These are phyloP conservation scores for Enteromius fasciolatus DNA, from an alignment of 2,797 vertebrate genomes.

Conservation along the genomic window DNA sequence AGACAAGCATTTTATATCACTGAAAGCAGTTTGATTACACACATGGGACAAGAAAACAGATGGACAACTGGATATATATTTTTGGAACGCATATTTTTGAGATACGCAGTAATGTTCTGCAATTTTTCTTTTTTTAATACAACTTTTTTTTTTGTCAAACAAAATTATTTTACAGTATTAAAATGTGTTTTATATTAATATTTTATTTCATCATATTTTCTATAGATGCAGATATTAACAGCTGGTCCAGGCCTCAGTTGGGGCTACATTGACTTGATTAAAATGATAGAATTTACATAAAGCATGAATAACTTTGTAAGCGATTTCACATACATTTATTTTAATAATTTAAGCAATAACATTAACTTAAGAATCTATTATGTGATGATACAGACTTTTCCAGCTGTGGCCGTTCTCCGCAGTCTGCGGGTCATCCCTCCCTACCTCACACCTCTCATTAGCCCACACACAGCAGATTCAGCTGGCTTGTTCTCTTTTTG, in stretches of 20 bases:
- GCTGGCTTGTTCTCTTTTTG: neutral
- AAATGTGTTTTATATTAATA: neutral
- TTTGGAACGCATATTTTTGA: neutral
- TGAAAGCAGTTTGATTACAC: slow-evolving; percentile 28
- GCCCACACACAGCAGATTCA: slow-evolving; percentile 35
- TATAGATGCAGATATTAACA: neutral
- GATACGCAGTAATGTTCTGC: neutral
- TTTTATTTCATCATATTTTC: neutral
- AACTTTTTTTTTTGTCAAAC: neutral
- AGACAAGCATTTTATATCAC: slow-evolving; percentile 38
- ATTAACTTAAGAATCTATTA: neutral
- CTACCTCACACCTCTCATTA: slow-evolving; percentile 42
- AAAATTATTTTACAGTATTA: neutral
- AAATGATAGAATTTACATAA: neutral
- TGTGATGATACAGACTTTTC: slow-evolving; percentile 1
- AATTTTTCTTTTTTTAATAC: neutral
- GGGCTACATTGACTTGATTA: neutral
- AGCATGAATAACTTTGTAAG: neutral
- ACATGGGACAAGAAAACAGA: slow-evolving; percentile 30
- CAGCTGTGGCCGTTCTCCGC: slow-evolving; percentile 47
- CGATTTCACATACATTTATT: neutral
- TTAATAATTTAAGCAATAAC: neutral
- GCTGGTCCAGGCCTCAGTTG: neutral
- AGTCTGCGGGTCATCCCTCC: slow-evolving; percentile 48
- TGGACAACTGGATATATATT: neutral